A percentile compares a stretch with the other conserved stretches of the same genome.
phyloP scores from a whole-genome alignment of 2,888 invertebrate genomes.

The Chirona hameri region DNA sequence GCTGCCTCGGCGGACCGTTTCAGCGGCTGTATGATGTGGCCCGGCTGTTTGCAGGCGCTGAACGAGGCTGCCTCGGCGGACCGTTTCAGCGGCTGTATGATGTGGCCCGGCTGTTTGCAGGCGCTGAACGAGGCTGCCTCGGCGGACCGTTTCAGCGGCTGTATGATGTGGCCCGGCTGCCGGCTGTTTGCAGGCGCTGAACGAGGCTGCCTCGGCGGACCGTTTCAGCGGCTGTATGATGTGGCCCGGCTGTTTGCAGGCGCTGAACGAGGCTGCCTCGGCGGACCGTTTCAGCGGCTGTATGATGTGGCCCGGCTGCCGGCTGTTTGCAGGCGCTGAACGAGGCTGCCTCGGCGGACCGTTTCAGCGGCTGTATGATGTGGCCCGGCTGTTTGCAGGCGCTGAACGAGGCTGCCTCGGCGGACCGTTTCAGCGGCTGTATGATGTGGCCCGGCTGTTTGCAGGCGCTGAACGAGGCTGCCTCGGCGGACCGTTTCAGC shows the following conservation, averaged over 20 bases:
- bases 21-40: slow-evolving; percentile 39
- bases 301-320: slow-evolving; percentile 40
- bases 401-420: slow-evolving; percentile 34
- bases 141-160: slow-evolving; percentile 35
- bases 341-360: slow-evolving; percentile 33
- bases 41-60: slow-evolving; percentile 37
- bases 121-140: slow-evolving; percentile 34
- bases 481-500: slow-evolving; percentile 33
- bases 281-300: slow-evolving; percentile 37
- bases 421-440: slow-evolving; percentile 37
- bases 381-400: slow-evolving; percentile 39
- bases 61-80: slow-evolving; percentile 34
- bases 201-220: slow-evolving; percentile 33
- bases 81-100: slow-evolving; percentile 37
- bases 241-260: slow-evolving; percentile 39
- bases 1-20: slow-evolving; percentile 31
- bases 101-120: slow-evolving; percentile 39
- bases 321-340: slow-evolving; percentile 37
- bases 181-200: slow-evolving; percentile 36
- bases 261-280: slow-evolving; percentile 34
- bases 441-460: slow-evolving; percentile 36
- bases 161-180: slow-evolving; percentile 40
- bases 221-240: slow-evolving; percentile 37
- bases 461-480: slow-evolving; percentile 36
- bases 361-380: slow-evolving; percentile 38